Percentiles rank a stretch among this genome's conserved stretches.
Conservation (phyloP, 2,888 invertebrate genomes). For the Actias luna region DNA sequence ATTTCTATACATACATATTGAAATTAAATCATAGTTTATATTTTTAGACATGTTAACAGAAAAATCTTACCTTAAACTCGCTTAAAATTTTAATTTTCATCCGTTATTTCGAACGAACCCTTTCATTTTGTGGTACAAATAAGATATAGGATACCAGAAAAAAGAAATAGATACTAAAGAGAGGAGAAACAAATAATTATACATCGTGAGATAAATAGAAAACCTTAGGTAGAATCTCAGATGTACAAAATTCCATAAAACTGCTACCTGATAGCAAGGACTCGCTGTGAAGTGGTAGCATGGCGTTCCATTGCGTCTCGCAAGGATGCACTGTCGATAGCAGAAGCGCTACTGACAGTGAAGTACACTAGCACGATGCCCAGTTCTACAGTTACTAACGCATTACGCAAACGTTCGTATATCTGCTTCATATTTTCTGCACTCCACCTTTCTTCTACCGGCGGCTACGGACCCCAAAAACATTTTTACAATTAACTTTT, state of each 20-base stretch:
- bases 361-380: slow-evolving; percentile 79
- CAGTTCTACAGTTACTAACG: slow-evolving; percentile 72
- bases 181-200: too few species aligned
- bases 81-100: too few species aligned
- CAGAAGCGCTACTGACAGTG: slow-evolving; percentile 79
- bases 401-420: slow-evolving; percentile 50
- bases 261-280: slow-evolving; percentile 54
- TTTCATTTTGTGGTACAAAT: too few species aligned
- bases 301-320: slow-evolving; percentile 66
- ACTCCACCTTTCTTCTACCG: slow-evolving; percentile 33
- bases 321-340: slow-evolving; percentile 71
- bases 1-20: too few species aligned
- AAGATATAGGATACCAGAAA: too few species aligned
- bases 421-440: slow-evolving; percentile 41
- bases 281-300: slow-evolving; percentile 39
- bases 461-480: background rate
- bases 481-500: background rate
- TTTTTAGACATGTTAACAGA: too few species aligned
- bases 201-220: background rate
- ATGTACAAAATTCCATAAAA: background rate
- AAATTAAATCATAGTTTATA: too few species aligned
- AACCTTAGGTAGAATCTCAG: background rate
- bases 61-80: too few species aligned
- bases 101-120: too few species aligned
- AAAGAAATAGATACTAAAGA: too few species aligned